Percentiles rank a stretch among this genome's conserved stretches.
Evolutionary conservation across 2,888 invertebrate species (phyloP).

Genomic region (Euplexia lucipara): DNA sequence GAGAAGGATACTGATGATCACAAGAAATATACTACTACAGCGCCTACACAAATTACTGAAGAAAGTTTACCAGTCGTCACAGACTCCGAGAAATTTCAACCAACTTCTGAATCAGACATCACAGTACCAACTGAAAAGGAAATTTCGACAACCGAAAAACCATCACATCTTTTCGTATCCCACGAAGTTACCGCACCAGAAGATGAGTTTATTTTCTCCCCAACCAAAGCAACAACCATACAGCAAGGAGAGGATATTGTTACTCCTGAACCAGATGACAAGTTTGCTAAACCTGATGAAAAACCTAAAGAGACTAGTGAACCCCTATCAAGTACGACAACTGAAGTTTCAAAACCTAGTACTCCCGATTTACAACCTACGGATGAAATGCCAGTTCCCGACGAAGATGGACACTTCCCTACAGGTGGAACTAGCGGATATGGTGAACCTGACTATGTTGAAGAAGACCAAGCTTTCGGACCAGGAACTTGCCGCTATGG

Average conservation of each 20-base stretch:
- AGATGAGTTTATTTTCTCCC: constrained; percentile 58
- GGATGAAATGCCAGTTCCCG: constrained; percentile 79
- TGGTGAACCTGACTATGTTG: constrained; percentile 93
- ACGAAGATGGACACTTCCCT: constrained; percentile 80
- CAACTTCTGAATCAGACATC: constrained; percentile 46
- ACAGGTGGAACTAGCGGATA: constrained; percentile 84
- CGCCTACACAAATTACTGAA: constrained; percentile 35
- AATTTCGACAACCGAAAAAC: constrained; percentile 55
- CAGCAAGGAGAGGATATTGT: constrained; percentile 64
- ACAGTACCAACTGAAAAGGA: constrained; percentile 46
- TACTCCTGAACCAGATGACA: constrained; percentile 67
- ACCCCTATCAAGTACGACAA: constrained; percentile 58
- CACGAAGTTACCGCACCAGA: constrained; percentile 55
- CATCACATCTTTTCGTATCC: constrained; percentile 39
- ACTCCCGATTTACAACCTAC: constrained; percentile 76
- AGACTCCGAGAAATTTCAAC: constrained; percentile 43
- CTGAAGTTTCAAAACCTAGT: constrained; percentile 79
- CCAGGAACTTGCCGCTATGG: constrained; percentile 98
- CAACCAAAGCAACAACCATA: constrained; percentile 53
- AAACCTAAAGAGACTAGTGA: constrained; percentile 68
- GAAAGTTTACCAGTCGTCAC: constrained; percentile 38
- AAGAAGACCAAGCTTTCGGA: constrained; percentile 95
- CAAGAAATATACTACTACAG: constrained; percentile 46
- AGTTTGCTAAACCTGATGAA: constrained; percentile 73
- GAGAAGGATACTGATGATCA: constrained; percentile 26